Percentiles rank a stretch among this genome's conserved stretches.
phyloP scores from a whole-genome alignment of 2,113 vertebrate genomes.

The Oryzias celebensis region DNA sequence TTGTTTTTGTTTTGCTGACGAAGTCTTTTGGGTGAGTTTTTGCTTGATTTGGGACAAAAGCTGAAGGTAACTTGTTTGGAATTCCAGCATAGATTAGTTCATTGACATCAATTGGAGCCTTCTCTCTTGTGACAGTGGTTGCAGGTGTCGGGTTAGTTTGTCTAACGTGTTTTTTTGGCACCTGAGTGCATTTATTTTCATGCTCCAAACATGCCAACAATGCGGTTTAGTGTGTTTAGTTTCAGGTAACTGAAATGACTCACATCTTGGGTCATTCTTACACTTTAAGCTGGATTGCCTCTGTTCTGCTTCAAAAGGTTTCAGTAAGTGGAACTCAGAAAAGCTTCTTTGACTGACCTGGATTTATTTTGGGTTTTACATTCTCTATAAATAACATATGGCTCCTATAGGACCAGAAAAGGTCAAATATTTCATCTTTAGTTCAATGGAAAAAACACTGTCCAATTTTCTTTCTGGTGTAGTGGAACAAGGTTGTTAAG shows the following conservation, averaged over 20 bases:
- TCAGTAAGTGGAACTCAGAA: constrained; percentile 23
- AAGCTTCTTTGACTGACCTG: constrained; percentile 13
- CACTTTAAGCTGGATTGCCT: constrained; percentile 3
- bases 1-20: no score
- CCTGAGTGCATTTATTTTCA: not conserved
- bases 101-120: not conserved
- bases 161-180: not conserved
- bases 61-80: no score
- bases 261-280: not conserved
- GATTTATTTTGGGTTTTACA: constrained; percentile 37
- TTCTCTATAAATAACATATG: constrained; percentile 10
- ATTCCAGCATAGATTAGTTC: no score
- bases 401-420: no score
- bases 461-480: no score
- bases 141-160: not conserved
- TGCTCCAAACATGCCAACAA: not conserved
- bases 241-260: constrained; percentile 7
- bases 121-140: not conserved
- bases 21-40: no score
- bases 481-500: no score
- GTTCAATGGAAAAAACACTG: no score
- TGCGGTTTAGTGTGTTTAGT: not conserved
- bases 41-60: no score
- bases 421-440: no score
- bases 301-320: constrained; percentile 19